Evolutionary conservation across 2,888 invertebrate species (phyloP), one percentile per base, ranked within the genome.

Genomic region (Microdon myrmicae): DNA sequence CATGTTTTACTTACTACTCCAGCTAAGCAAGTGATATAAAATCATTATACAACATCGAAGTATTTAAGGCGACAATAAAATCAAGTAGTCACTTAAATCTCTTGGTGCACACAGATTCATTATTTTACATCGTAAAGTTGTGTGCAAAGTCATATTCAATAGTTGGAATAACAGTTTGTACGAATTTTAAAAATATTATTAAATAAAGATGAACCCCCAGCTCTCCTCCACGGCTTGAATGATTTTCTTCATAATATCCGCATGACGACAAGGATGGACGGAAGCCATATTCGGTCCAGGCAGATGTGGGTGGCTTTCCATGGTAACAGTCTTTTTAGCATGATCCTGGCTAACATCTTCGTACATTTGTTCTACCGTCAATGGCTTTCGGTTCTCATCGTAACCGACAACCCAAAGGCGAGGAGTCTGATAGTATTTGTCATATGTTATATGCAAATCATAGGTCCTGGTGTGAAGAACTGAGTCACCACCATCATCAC

Each of bases 371-470:
- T 96, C 93, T 45, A 94, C 94, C 17, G 87, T 89, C 68, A 99
- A 83, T 10, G 94, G 90, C 68, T 90, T 88, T 29, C 93, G 89
- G 75, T 90, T 90, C 92, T 99, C 98, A 81, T 97, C 92, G 77
- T 98, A 99, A 5, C 99, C 99, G 70, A 89, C 90, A 45, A 99
- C 86, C 97, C 98, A 99, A 20, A 99, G 85, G 35, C 99, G 83
- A n/a, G 99, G 99, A 10, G 99, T 99, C 83, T 98, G 98, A 80
- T 99, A 99, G 82, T 96, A 99, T 84, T 98, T 99, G 82, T 99
- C 99, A 81, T 99, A 99, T 0, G 97, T 96, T 74, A 99, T 99
- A 82, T 98, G 96, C 56, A 99, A 85, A 82, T 99, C 98, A 79
- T 99, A 99, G 3, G 98, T 98, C 72, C 99, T 85, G 3, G 98